A percentile compares a stretch with the other conserved stretches of the same genome.
These are phyloP conservation scores for Tetraneura akinire DNA, from an alignment of 1,140 invertebrate genomes.

Conservation along the genomic window DNA sequence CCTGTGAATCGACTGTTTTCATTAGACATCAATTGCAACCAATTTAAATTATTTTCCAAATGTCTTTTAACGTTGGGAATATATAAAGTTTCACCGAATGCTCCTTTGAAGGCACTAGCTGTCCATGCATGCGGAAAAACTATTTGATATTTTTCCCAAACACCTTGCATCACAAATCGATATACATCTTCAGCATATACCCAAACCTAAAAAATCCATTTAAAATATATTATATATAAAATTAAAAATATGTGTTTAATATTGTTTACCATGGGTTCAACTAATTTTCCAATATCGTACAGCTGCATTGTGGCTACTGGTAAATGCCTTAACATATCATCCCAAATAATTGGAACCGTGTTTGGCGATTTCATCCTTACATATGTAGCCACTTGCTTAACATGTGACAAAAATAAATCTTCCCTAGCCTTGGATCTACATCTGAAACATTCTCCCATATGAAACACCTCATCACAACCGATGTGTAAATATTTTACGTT, in stretches of 20 bases:
- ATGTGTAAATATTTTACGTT: constrained; percentile 75
- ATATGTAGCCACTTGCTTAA: constrained; percentile 66
- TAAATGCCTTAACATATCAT: constrained; percentile 87
- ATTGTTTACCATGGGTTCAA: constrained; percentile 76
- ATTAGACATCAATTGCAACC: constrained; percentile 68
- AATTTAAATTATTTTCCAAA: constrained; percentile 72
- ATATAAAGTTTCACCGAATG: constrained; percentile 77
- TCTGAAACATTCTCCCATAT: constrained; percentile 76
- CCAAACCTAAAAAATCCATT: constrained; percentile 60
- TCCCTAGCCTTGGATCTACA: constrained; percentile 65
- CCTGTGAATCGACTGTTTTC: constrained; percentile 63
- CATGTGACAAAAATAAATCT: constrained; percentile 72
- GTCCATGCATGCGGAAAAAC: constrained; percentile 89
- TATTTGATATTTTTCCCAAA: constrained; percentile 78
- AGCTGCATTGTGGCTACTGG: constrained; percentile 68
- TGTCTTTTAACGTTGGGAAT: constrained; percentile 68
- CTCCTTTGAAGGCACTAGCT: constrained; percentile 90
- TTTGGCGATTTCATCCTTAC: constrained; percentile 67
- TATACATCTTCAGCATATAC: constrained; percentile 65
- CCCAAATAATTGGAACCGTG: constrained; percentile 85
- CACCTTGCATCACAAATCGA: constrained; percentile 61
- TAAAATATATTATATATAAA: constrained; percentile 52
- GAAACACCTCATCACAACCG: constrained; percentile 80
- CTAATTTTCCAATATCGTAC: constrained; percentile 71
- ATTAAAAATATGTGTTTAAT: background rate